A percentile compares a stretch with the other conserved stretches of the same genome.
Conservation (phyloP, 2,797 vertebrate genomes). For the Chanos chanos region DNA sequence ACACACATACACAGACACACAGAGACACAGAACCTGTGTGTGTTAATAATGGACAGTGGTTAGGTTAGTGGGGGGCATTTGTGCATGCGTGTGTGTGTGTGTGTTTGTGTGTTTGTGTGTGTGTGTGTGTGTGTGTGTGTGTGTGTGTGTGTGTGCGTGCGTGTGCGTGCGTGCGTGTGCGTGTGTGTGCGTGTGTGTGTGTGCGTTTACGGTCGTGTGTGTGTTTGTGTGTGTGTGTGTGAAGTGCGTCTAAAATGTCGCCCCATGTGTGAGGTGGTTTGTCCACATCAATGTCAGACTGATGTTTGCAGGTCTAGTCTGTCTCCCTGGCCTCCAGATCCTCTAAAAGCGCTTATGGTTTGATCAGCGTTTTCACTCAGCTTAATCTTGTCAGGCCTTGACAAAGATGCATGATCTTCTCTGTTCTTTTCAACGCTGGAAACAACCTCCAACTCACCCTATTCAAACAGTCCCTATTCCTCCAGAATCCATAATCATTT, state of each 20-base stretch:
- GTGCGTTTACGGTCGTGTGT: slow-evolving; percentile 28
- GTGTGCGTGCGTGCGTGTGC: no score
- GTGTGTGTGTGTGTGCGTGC: no score
- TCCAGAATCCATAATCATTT: slow-evolving; percentile 68
- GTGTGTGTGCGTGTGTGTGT: no score
- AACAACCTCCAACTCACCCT: slow-evolving; percentile 60
- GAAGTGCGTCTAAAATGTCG: slow-evolving; percentile 40
- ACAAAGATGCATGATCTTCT: slow-evolving; percentile 70
- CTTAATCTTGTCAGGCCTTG: slow-evolving; percentile 73
- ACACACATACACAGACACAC: no score
- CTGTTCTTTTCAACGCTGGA: slow-evolving; percentile 64
- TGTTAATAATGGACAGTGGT: no score
- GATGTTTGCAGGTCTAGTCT: slow-evolving; percentile 58
- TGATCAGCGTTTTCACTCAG: slow-evolving; percentile 67
- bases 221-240: slow-evolving; percentile 9
- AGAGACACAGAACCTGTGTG: no score
- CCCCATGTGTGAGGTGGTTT: slow-evolving; percentile 46
- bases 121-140: no score
- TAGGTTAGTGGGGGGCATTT: no score
- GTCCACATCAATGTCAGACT: slow-evolving; percentile 60
- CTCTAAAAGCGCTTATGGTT: slow-evolving; percentile 52
- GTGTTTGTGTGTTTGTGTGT: no score
- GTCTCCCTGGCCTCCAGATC: slow-evolving; percentile 50
- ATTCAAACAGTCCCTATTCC: slow-evolving; percentile 63
- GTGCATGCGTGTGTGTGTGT: no score